Percentiles rank a stretch among this genome's conserved stretches.
These are phyloP conservation scores for Adineta ricciae DNA, from an alignment of 2,888 invertebrate species.

Conservation along the genomic window DNA sequence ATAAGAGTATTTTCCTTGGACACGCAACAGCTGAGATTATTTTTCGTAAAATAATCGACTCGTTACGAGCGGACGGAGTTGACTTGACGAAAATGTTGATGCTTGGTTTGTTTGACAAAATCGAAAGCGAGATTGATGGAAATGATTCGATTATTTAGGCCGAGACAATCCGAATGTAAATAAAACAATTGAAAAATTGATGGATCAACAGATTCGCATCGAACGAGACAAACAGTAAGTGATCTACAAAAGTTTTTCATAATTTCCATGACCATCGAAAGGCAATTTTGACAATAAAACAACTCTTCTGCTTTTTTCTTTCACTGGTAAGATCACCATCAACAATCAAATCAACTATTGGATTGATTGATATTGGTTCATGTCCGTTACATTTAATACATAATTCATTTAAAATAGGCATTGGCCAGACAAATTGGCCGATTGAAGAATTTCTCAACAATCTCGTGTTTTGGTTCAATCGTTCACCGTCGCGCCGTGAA, in stretches of 20 bases:
- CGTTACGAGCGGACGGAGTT: not conserved
- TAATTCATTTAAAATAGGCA: conserved; percentile 20
- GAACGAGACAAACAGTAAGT: conserved; percentile 1
- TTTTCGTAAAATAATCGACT: not conserved
- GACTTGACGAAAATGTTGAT: not conserved
- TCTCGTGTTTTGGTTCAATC: not conserved
- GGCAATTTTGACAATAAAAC: not conserved
- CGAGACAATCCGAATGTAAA: conserved; percentile 14
- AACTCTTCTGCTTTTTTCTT: not conserved
- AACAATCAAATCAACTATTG: not conserved
- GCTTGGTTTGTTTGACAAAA: not conserved
- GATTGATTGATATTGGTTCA: conserved; percentile 8
- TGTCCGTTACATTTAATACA: conserved; percentile 7
- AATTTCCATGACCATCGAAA: no score
- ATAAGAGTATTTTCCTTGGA: conserved; percentile 12
- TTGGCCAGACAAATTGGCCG: not conserved
- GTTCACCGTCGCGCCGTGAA: not conserved
- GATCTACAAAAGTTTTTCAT: no score
- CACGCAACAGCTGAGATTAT: not conserved
- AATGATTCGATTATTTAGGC: not conserved
- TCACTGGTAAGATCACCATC: conserved; percentile 5
- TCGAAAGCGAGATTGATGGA: no score
- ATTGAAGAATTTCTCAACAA: conserved; percentile 3
- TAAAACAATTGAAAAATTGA: not conserved
- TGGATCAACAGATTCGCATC: not conserved